Evolutionary conservation across 1,140 invertebrate species (phyloP), one percentile per base, ranked within the genome.

Genomic region (Thereuonema tuberculata): DNA sequence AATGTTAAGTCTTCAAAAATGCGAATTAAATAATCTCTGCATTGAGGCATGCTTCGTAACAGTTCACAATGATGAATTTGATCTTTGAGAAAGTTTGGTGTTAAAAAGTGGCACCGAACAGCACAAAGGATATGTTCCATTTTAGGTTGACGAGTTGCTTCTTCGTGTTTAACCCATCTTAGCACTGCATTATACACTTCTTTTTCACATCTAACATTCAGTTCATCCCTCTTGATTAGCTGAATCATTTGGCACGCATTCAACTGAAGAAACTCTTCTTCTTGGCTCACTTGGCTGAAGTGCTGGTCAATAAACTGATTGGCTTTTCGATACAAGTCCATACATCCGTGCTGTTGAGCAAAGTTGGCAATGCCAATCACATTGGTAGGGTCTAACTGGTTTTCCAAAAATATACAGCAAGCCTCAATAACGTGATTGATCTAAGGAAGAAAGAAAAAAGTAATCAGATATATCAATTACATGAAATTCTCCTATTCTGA

Each of bases 291-390:
- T 76, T 91, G 85, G 61, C 82, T 84, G 69, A 95, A 95, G 75
- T 93, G 84, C 64, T 89, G 82, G 67, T 90, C 84, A 58, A 95
- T 93, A 69, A 89, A 95, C 65, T 86, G 81, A 71, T 89, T 87
- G 1, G 89, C 89, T 74, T 89, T 91, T 62, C 83, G 80, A 69
- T 86, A 84, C 37, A 95, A 77, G 43, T 87, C 83, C 23, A 80
- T 78, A 71, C 90, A 94, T 25, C 88, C 86, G 69, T 93, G 88
- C 69, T 92, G 89, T 69, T 92, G 87, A 0, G 89, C 89, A 75
- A 93, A 94, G 74, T 85, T 87, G 15, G 87, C 85, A 67, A 94
- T 93, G 49, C 91, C 90, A 59, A 94, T 92, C 23, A 89, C 90
- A 74, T 94, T 94, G 59, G 84, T 87, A n/a, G 90, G 88, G 71